Conservation (phyloP, 1,140 invertebrate genomes). For the Bombyx mori region DNA sequence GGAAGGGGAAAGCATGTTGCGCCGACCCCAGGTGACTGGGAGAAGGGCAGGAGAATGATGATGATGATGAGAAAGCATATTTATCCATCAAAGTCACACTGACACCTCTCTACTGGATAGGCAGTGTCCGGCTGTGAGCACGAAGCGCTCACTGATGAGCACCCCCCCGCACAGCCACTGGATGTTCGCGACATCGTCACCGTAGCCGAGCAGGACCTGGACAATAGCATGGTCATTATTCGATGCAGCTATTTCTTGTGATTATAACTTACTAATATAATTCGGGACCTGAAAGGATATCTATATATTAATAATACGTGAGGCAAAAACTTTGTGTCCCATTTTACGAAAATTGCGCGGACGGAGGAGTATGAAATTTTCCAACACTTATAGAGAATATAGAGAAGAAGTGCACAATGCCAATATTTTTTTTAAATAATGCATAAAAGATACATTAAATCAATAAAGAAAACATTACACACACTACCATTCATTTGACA, state of each 20-base stretch:
- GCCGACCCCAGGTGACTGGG: no score
- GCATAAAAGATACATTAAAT: no score
- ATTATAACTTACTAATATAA: background rate
- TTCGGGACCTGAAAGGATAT: background rate
- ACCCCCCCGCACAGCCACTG: conserved; percentile 64
- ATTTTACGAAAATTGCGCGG: no score
- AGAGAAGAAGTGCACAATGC: no score
- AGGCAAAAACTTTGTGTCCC: no score
- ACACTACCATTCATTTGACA: no score
- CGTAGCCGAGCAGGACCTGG: conserved; percentile 22
- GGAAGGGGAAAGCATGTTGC: no score
- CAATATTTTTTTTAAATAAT: no score
- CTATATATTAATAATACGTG: background rate
- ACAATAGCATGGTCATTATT: background rate
- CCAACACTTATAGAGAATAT: no score
- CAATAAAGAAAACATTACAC: no score
- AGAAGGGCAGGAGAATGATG: no score
- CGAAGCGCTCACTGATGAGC: conserved; percentile 55
- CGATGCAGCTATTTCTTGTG: background rate
- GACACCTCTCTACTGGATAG: conserved; percentile 1
- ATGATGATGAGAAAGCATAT: background rate
- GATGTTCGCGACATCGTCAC: background rate
- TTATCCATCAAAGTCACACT: background rate
- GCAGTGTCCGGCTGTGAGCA: conserved; percentile 14
- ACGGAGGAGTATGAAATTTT: no score